phyloP scores from a whole-genome alignment of 2,113 vertebrate genomes.

The Hemiprocne comata region DNA sequence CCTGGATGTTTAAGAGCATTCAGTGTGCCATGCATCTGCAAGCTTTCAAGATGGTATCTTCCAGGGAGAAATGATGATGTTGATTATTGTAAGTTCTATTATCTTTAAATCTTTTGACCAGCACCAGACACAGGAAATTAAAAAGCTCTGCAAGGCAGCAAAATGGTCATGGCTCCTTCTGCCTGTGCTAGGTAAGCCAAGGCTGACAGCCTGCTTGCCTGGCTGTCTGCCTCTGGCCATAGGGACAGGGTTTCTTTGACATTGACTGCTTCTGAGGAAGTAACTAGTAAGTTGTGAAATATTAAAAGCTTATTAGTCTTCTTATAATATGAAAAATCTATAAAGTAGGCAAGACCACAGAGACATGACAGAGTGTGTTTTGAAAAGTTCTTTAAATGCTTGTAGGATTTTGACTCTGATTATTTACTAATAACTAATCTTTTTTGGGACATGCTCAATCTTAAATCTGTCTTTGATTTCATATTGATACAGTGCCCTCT shows the following conservation, averaged over 20 bases:
- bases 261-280: neutral
- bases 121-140: neutral
- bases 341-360: neutral
- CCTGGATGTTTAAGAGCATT: neutral
- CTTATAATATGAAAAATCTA: neutral
- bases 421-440: neutral
- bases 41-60: constrained; percentile 8
- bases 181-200: neutral
- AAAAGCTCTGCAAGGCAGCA: neutral
- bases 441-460: neutral
- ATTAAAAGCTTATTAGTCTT: neutral
- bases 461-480: neutral
- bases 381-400: neutral
- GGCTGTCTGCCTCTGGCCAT: neutral
- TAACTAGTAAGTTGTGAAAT: neutral
- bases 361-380: neutral
- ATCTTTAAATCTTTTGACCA: neutral
- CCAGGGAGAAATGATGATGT: neutral
- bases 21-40: neutral
- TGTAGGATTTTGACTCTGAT: neutral
- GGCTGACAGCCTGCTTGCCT: neutral
- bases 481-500: neutral
- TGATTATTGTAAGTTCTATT: neutral
- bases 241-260: neutral
- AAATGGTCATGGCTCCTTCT: neutral